Base-by-base conservation (phyloP, 1,140 invertebrate species). In the Phymastichus coffea region DNA sequence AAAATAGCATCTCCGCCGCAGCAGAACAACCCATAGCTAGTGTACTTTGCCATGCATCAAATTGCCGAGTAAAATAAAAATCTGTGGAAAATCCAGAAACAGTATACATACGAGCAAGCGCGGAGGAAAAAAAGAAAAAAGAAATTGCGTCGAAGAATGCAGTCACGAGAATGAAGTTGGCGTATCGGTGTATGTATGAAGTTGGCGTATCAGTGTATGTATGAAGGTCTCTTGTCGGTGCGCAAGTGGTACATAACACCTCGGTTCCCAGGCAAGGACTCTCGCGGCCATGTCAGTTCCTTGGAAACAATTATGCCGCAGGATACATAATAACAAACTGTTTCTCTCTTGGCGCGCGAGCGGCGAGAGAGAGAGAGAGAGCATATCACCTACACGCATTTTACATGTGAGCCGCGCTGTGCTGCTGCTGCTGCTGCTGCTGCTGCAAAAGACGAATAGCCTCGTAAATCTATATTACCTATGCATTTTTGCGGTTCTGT, bases 301-400 rank as follows among this genome's bases (percentile, higher is more conserved):
- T 71, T 70, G 73, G 68, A 75, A 75, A 75, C 73, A 75, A 75
- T 75, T 75, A 75, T 69, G 63, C 57, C 62, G 46, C 63, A 55
- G 66, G 66, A 66, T 66, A 72, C 72, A 71, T 73, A 74, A 73
- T 74, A 73, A 74, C 67, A 65, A 71, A 67, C 66, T 66, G 63
- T 71, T 71, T 65, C 57, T 66, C 64, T 66, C 38, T 30, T 12
- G 25, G 23, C 51, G 44, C 41, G 28, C 28, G 28, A 33, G n/a
- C n/a, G n/a, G n/a, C n/a, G n/a, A n/a, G n/a, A n/a, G n/a, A n/a
- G n/a, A n/a, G n/a, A n/a, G n/a, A n/a, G 10, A 20, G 30, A 41
- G 40, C 43, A 35, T 54, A 47, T 60, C 57, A 28, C 43, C 43
- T 60, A 60, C 43, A 44, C 30, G 30, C 55, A 47, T 57, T 56